Conservation (phyloP, 2,888 invertebrate genomes). For the Lordiphosa andalusiaca region DNA sequence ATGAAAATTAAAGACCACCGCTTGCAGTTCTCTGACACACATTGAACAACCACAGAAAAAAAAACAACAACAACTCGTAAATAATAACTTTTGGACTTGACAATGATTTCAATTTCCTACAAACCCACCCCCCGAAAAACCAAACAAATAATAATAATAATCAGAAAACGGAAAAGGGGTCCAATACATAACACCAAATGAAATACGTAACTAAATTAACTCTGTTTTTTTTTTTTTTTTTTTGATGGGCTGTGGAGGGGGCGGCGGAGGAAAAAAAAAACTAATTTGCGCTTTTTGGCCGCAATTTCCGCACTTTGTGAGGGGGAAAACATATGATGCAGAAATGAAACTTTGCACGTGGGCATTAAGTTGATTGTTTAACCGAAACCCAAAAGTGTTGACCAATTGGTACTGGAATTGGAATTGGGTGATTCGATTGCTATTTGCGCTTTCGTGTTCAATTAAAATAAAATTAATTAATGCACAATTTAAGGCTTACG, state of each 20-base stretch:
- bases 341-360: constrained; percentile 26
- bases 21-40: too few relatives aligned
- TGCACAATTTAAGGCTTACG: constrained; percentile 79
- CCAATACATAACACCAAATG: constrained; percentile 37
- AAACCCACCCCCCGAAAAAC: constrained; percentile 1
- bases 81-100: too few relatives aligned
- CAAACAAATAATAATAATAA: constrained; percentile 19
- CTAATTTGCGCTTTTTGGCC: constrained; percentile 73
- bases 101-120: too few relatives aligned
- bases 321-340: constrained; percentile 3
- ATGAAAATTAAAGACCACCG: too few relatives aligned
- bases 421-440: constrained; percentile 11
- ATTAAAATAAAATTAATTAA: constrained; percentile 73
- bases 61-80: too few relatives aligned
- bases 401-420: constrained; percentile 11
- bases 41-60: too few relatives aligned
- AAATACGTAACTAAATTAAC: constrained; percentile 6
- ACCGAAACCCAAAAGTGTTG: constrained; percentile 36
- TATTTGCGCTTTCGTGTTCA: constrained; percentile 60
- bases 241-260: too few relatives aligned
- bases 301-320: constrained; percentile 56
- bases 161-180: constrained; percentile 6
- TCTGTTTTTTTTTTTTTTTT: too few relatives aligned
- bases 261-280: constrained; percentile 27
- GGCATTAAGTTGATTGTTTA: constrained; percentile 13